Evolutionary conservation across 2,113 vertebrate genomes (phyloP).

Genomic region (Carollia perspicillata): DNA sequence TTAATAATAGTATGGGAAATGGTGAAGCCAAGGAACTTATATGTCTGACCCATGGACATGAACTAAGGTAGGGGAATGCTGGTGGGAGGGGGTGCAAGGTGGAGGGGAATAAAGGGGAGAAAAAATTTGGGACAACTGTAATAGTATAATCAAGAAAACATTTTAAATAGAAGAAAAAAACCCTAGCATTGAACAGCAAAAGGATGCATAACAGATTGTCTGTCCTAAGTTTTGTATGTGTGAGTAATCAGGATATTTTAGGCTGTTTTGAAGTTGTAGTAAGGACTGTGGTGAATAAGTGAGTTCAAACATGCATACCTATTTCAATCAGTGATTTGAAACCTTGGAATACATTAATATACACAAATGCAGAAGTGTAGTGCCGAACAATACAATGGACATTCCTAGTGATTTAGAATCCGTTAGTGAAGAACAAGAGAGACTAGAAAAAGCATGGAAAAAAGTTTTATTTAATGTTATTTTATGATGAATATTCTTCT

Average conservation of each 20-base stretch:
- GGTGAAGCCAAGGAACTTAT: too few species aligned
- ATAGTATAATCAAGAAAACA: too few species aligned
- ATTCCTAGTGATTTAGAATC: not conserved
- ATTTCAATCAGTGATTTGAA: not conserved
- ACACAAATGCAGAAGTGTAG: not conserved
- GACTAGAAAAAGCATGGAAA: not conserved
- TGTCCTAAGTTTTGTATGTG: not conserved
- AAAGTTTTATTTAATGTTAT: not conserved
- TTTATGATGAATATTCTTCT: not conserved
- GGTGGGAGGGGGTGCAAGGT: too few species aligned
- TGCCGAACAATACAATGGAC: not conserved
- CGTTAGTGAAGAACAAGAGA: not conserved
- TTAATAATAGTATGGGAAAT: too few species aligned
- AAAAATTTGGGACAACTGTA: too few species aligned
- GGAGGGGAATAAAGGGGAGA: too few species aligned
- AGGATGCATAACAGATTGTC: not conserved
- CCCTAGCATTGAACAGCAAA: not conserved
- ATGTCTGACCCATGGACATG: too few species aligned
- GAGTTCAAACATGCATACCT: not conserved
- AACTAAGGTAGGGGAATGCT: too few species aligned
- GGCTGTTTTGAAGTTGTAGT: not conserved
- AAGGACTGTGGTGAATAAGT: not conserved
- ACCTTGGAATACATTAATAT: not conserved
- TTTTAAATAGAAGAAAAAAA: not conserved
- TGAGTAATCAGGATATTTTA: not conserved